Evolutionary conservation across 2,888 invertebrate species (phyloP), one percentile per base, ranked within the genome.

Genomic region (Odontocerum albicorne): DNA sequence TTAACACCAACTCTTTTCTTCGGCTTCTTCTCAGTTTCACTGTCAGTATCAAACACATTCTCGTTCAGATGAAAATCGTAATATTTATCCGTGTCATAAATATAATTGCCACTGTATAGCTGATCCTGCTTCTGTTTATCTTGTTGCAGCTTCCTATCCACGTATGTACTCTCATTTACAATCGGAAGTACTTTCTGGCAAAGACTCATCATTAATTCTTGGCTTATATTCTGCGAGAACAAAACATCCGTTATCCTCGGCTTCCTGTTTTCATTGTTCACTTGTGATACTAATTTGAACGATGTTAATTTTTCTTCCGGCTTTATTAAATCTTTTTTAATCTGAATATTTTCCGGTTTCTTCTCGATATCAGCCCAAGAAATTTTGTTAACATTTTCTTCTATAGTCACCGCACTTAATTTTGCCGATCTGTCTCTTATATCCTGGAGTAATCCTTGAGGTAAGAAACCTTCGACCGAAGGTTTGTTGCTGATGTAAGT

Each of bases 31-130:
- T 72, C 65, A 22, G 43, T 35, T 22, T 57, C 59, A 44, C 38
- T 53, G 49, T 66, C 64, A 3, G 67, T 62, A 17, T 81, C 80
- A 62, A 77, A 76, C 62, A 80, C 75, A 69, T 83, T 81, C 67
- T 92, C 92, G 67, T 90, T 88, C 60, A 92, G 74, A 72, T 92
- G 91, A 68, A 92, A 92, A 68, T 87, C 85, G 68, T 89, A 90
- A 71, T 83, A 90, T 71, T 86, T 85, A 73, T 91, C 90, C 65
- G 88, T 82, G 67, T 89, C 88, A 67, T 85, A 88, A 64, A 81
- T 75, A 60, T 72, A 72, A 68, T 79, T 81, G 63, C 76, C 77
- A 63, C 77, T 78, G 64, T 75, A 76, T 63, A 73, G 68, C 63
- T 69, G 68, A 52, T 77, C 70, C 66, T 74, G 70, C 65, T 75